phyloP scores from a whole-genome alignment of 2,113 vertebrate genomes.

The Poeciliopsis turrubarensis region DNA sequence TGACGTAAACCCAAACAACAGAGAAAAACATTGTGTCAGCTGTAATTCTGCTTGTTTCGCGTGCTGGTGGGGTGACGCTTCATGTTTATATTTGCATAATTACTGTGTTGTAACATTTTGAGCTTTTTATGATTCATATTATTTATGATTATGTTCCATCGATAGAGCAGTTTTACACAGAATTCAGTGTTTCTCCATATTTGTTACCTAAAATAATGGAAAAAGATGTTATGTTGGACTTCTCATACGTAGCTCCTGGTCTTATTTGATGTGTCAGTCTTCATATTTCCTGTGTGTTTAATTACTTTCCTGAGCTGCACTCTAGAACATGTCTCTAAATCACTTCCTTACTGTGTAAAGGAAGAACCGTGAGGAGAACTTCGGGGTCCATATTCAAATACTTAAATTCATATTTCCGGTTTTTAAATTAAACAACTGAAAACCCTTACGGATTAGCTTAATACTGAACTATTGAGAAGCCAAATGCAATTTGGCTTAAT shows the following conservation, averaged over 20 bases:
- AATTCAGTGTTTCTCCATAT: background rate
- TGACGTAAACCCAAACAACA: background rate
- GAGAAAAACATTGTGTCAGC: constrained; percentile 1
- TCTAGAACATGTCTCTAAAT: constrained; percentile 21
- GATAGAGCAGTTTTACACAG: background rate
- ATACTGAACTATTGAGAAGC: constrained; percentile 50
- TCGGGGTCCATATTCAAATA: constrained; percentile 3
- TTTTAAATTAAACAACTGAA: constrained; percentile 40
- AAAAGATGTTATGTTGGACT: background rate
- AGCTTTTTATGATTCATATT: background rate
- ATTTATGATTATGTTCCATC: background rate
- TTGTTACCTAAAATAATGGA: background rate
- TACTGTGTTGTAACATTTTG: background rate
- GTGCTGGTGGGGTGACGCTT: background rate
- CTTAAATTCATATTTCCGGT: constrained; percentile 43
- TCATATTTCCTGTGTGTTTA: constrained; percentile 11
- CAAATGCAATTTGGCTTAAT: constrained; percentile 60
- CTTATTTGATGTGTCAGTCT: constrained; percentile 13
- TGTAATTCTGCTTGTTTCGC: background rate
- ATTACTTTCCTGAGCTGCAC: constrained; percentile 4
- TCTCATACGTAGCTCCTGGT: background rate
- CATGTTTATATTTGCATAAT: background rate
- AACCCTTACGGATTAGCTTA: constrained; percentile 50
- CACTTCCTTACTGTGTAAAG: background rate
- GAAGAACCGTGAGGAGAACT: constrained; percentile 12